phyloP scores from a whole-genome alignment of 2,888 invertebrate genomes.

The Oxycera nigricornis region DNA sequence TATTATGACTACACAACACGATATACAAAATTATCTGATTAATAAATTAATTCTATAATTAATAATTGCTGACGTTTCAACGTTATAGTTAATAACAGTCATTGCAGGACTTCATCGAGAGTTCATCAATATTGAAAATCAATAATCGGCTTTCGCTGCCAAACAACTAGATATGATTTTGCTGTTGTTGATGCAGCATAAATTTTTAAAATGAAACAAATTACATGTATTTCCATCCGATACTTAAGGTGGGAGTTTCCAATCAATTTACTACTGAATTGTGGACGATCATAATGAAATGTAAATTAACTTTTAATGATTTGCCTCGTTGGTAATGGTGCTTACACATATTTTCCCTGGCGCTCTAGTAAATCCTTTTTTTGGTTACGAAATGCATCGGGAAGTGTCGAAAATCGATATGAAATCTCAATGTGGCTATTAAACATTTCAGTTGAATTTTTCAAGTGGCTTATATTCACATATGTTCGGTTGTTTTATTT shows the following conservation, averaged over 20 bases:
- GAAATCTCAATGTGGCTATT: neutral
- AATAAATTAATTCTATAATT: no score
- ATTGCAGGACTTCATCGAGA: no score
- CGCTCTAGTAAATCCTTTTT: neutral
- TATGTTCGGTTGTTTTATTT: neutral
- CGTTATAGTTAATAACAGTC: no score
- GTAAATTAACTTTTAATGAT: slow-evolving; percentile 36
- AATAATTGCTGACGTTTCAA: no score
- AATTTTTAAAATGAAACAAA: slow-evolving; percentile 20
- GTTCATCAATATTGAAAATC: no score
- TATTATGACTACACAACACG: no score
- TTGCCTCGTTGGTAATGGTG: neutral
- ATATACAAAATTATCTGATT: no score
- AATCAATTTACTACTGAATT: slow-evolving; percentile 34
- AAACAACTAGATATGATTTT: no score
- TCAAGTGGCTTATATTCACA: neutral
- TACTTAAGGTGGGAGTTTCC: neutral
- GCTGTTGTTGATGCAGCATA: neutral
- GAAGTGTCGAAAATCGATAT: no score
- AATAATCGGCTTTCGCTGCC: no score
- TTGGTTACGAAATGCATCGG: neutral
- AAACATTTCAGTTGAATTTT: neutral
- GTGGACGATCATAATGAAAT: slow-evolving; percentile 34
- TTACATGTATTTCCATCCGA: neutral
- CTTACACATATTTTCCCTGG: neutral